Base-by-base conservation (phyloP, 2,888 invertebrate genomes). In the Trichogramma evanescens region DNA sequence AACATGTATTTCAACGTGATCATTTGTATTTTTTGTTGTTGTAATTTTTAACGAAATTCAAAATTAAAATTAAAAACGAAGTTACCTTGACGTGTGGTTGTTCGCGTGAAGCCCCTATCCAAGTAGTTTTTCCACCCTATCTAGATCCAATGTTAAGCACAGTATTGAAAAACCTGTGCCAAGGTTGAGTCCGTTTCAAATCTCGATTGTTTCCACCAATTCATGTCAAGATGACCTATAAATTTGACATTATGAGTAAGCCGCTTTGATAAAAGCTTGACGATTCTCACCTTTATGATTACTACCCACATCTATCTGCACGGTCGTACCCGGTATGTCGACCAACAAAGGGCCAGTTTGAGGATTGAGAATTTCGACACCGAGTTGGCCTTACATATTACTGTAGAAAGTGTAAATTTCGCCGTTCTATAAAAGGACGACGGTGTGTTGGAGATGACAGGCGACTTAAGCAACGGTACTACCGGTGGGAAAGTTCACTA, bases 31-130 rank as follows among this genome's bases (percentile, higher is more conserved):
- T 13, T 13, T 13, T 13, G 13, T 13, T 13, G 13, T 13, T 13
- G 13, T 13, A 13, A 13, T 26, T 26, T n/a, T 44, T 8, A 1
- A n/a, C 4, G 38, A 49, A 26, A 40, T 50, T 7, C 8, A 55
- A 44, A 44, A 9, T 13, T 13, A 13, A 13, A 13, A 13, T 13
- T 13, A 44, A 44, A 8, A 8, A 44, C 7, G 9, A 44, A 50
- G 39, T 38, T 42, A 54, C 54, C 77, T 92, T 92, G 54, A 96
- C 83, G 74, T 92, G 95, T 1, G 97, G 97, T 79, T 94, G 93
- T 80, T 98, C 97, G 0, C 94, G 95, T n/a, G 93, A 91, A 4
- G 96, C 95, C 1, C 92, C 90, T 10, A 97, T 85, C 94, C 95
- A 95, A 0, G 93, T 92, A 0, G 94, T 97, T 70, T 91, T 85